Evolutionary conservation across 1,140 invertebrate genomes (phyloP), one percentile per base, ranked within the genome.

Genomic region (Cecropterus lyciades): DNA sequence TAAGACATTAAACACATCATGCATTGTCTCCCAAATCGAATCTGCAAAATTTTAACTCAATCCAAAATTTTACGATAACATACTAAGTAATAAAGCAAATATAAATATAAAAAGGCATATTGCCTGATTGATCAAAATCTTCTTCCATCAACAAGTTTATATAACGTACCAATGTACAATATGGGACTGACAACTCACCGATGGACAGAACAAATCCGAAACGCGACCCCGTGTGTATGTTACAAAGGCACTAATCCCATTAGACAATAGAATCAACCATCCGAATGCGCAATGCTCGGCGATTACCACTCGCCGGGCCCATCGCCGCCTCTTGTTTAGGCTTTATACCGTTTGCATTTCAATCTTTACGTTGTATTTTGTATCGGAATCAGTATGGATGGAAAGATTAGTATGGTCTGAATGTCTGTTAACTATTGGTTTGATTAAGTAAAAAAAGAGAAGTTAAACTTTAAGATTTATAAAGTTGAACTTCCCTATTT

Each of bases 291-390:
- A 43, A 14, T 43, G 40, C 10, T 4, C 10, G 13, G n/a, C 40
- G 40, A 43, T 43, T 43, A 43, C n/a, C 40, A 11, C 37, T 20
- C 20, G n/a, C 40, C 33, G 10, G 11, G 40, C 40, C 40, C 40
- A 6, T 43, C 13, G 13, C 40, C 11, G 40, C 40, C 40, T 43
- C n/a, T 43, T 43, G 40, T 43, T 13, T 43, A 43, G 40, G 13
- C 40, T 40, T 1, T 1, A 9, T 11, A 6, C 40, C 6, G 40
- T 43, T 43, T 43, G 40, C 13, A 6, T 43, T 43, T 14, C 40
- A 13, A 43, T n/a, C n/a, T 43, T 43, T 13, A 13, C 10, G 40
- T 43, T 43, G 40, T 43, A 37, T 37, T 37, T 37, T n/a, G 33
- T n/a, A 11, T 37, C 33, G 11, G 11, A n/a, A 37, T 37, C 30